A percentile compares a stretch with the other conserved stretches of the same genome.
Conservation (phyloP, 2,797 vertebrate species). For the Harpagifer antarcticus region DNA sequence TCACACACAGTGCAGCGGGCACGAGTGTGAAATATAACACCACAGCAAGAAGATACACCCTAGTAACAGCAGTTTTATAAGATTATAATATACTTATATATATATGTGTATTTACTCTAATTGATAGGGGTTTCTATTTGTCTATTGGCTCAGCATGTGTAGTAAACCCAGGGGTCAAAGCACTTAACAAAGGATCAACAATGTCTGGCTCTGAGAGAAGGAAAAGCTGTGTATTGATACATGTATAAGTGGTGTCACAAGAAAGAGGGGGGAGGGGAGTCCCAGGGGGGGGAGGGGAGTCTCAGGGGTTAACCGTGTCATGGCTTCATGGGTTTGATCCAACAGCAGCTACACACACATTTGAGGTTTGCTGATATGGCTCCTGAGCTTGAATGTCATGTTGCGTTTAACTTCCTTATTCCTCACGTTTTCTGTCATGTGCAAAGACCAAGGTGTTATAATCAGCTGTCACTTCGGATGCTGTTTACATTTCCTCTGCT, state of each 20-base stretch:
- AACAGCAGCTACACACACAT: neutral
- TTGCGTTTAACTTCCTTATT: no score
- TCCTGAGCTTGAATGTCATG: no score
- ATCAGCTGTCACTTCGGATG: no score
- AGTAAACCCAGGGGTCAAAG: conserved; percentile 17
- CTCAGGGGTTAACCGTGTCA: conserved; percentile 17
- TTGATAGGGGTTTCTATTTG: conserved; percentile 34
- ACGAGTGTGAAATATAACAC: neutral
- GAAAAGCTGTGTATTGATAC: conserved; percentile 23
- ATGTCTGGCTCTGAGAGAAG: conserved; percentile 12
- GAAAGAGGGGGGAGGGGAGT: neutral
- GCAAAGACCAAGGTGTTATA: no score
- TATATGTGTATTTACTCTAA: neutral
- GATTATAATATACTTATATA: neutral
- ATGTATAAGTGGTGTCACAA: conserved; percentile 23
- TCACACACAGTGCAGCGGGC: conserved; percentile 18
- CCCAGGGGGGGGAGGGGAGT: neutral
- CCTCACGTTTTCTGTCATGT: no score
- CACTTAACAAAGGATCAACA: conserved; percentile 18
- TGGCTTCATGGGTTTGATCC: neutral
- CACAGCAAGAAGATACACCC: neutral
- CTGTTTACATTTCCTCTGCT: no score
- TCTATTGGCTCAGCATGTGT: conserved; percentile 22
- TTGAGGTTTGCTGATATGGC: no score
- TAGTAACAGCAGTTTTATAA: conserved; percentile 13